Base-by-base conservation (phyloP, 2,113 vertebrate genomes). In the Semnopithecus entellus region DNA sequence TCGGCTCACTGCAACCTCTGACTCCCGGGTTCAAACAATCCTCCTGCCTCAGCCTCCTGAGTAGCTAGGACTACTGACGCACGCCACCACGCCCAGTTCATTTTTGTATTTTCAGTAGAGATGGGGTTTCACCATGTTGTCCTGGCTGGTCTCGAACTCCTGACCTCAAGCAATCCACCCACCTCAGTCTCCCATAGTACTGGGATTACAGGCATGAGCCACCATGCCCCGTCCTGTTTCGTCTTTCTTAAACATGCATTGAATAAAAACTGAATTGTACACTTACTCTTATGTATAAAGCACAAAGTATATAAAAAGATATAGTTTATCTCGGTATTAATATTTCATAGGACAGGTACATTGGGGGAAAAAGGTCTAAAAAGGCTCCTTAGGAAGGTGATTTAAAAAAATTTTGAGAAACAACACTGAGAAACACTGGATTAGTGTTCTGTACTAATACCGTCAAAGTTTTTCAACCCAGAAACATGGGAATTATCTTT, bases 221-320 rank as follows among this genome's bases (percentile, higher is more conserved):
- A 55, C 52, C 52, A 55, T 55, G 52, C 52, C 52, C 52, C 6
- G 17, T 18, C 17, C 52, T 55, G 52, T 55, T 55, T 55, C 18
- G 52, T 79, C 52, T 55, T 55, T 55, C 52, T 55, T 55, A 90
- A 95, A 25, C 38, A 50, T 85, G 61, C 17, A 85, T 2, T 85
- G 86, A 95, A 85, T 87, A 86, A 80, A 85, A 91, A 91, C 9
- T 18, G 79, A 79, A 50, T 14, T 72, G 79, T 73, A 85, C 57
- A 72, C 61, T 78, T 91, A 86, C 55, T 50, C 85, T 90, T 70
- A 90, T 48, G 59, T 66, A 84, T 85, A 90, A 78, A 78, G 45
- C 45, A 90, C 17, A 90, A 72, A 90, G 40, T 23, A 88, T 30
- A 52, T 80, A 81, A 91, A 95, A 79, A 81, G 40, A 45, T n/a